These are phyloP conservation scores for Lagopus muta DNA, from an alignment of 2,113 vertebrate species.

Conservation along the genomic window DNA sequence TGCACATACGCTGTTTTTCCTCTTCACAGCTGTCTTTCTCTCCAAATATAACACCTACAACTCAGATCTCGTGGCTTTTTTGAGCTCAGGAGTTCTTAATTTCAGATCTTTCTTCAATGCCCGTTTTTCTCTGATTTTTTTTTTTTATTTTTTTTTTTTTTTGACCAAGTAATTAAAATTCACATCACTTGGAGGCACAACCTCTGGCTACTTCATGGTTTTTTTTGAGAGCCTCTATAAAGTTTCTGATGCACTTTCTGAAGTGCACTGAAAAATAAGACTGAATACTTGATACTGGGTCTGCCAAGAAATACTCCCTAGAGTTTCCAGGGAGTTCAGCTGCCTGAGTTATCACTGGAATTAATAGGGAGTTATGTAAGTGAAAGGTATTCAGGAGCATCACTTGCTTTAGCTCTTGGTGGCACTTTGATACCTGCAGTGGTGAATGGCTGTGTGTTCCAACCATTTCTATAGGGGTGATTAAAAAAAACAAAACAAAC, in stretches of 20 bases:
- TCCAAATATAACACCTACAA: constrained; percentile 7
- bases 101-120: not conserved
- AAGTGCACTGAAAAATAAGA: not conserved
- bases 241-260: not conserved
- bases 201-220: not conserved
- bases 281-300: not conserved
- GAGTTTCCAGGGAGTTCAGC: not conserved
- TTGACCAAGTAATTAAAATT: not conserved
- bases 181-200: not conserved
- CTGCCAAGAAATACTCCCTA: not conserved
- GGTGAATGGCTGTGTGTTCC: not conserved
- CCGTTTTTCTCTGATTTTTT: not conserved
- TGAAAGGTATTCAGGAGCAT: not conserved
- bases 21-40: constrained; percentile 7
- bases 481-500: not conserved
- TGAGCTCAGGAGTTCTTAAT: not conserved
- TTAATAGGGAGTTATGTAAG: not conserved
- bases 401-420: not conserved
- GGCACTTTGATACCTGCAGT: not conserved
- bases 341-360: not conserved
- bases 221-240: not conserved
- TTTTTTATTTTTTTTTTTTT: not conserved
- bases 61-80: not conserved
- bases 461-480: not conserved
- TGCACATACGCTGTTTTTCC: not conserved